Evolutionary conservation across 2,113 vertebrate species (phyloP).

Genomic region (Gasterosteus nipponicus): DNA sequence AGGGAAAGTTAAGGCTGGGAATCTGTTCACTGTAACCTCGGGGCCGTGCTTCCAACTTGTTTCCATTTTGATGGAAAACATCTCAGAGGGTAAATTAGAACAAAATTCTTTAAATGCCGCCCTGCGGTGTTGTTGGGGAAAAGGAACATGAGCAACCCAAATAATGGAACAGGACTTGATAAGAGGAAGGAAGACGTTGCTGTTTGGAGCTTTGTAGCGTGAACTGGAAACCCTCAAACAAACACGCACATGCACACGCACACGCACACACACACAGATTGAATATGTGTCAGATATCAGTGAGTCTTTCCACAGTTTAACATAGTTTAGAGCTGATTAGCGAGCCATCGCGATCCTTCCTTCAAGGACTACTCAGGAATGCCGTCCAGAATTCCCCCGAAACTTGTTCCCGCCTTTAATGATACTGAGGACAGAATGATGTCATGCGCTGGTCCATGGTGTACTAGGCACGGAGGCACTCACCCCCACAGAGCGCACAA

Average conservation of each 20-base stretch:
- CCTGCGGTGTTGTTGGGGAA: constrained; percentile 70
- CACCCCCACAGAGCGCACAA: constrained; percentile 61
- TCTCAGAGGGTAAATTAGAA: constrained; percentile 62
- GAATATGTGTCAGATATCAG: constrained; percentile 67
- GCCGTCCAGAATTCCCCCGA: constrained; percentile 71
- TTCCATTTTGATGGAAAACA: constrained; percentile 62
- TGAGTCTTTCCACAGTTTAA: constrained; percentile 68
- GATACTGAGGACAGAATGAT: constrained; percentile 74
- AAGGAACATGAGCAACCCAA: constrained; percentile 75
- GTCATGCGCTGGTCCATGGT: constrained; percentile 71
- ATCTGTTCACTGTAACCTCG: constrained; percentile 46
- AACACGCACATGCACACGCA: constrained; percentile 16
- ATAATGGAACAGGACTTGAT: constrained; percentile 75
- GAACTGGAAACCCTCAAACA: constrained; percentile 72
- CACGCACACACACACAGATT: constrained; percentile 27
- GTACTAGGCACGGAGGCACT: constrained; percentile 80
- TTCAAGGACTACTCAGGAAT: constrained; percentile 75
- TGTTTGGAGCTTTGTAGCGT: constrained; percentile 49
- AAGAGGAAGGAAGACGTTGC: constrained; percentile 66
- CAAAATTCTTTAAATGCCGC: constrained; percentile 75
- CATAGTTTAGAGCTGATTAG: constrained; percentile 75
- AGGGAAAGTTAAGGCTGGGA: constrained; percentile 37
- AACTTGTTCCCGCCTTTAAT: constrained; percentile 69
- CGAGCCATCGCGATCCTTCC: constrained; percentile 64
- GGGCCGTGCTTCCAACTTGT: constrained; percentile 41